Conservation (phyloP, 2,113 vertebrate genomes). For the Aptenodytes patagonicus region DNA sequence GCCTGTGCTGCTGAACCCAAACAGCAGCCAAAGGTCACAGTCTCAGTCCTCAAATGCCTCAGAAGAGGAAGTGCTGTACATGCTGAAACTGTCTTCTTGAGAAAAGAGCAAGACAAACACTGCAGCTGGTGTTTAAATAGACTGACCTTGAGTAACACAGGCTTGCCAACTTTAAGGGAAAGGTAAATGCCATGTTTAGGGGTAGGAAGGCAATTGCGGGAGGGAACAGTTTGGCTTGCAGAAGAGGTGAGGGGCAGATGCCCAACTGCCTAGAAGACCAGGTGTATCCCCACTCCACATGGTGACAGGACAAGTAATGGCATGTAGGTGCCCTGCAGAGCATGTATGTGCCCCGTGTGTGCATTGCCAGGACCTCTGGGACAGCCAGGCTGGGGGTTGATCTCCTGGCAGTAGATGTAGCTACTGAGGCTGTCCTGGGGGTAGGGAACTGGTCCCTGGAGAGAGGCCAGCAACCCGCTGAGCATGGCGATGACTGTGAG, state of each 20-base stretch:
- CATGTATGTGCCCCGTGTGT: not conserved
- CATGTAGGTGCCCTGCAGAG: not conserved
- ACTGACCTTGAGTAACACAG: not conserved
- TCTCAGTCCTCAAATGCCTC: not conserved
- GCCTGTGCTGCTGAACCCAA: not conserved
- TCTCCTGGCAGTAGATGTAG: not conserved
- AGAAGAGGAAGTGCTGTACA: constrained; percentile 25
- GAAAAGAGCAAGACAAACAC: not conserved
- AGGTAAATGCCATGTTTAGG: not conserved
- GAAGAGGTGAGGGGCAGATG: not conserved
- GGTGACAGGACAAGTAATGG: not conserved
- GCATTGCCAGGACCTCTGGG: not conserved
- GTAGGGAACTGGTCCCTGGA: not conserved
- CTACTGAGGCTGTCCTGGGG: not conserved
- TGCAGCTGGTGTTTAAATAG: not conserved
- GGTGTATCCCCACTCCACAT: not conserved
- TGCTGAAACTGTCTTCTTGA: not conserved
- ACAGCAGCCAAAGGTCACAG: constrained; percentile 16
- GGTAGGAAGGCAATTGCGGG: not conserved
- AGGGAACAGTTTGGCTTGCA: not conserved
- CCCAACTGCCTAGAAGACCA: not conserved
- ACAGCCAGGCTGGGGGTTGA: not conserved
- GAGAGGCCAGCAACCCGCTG: not conserved
- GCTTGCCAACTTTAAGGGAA: not conserved
- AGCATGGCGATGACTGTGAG: not conserved